Conservation (phyloP, 2,797 vertebrate species). For the Mallotus villosus region DNA sequence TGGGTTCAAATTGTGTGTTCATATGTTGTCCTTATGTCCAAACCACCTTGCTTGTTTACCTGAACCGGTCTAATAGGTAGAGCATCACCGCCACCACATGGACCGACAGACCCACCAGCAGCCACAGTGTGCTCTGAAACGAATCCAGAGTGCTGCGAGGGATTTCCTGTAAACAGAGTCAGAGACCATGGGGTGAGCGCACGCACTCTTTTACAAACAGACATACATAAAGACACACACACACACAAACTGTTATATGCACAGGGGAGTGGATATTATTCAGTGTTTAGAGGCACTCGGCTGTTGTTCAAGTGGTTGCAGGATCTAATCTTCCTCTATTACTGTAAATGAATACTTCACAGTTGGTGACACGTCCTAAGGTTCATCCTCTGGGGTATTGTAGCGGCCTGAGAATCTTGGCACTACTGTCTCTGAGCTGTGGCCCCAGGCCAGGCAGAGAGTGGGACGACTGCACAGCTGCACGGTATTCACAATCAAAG, state of each 20-base stretch:
- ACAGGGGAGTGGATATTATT: neutral
- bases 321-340: too few relatives aligned
- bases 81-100: slow-evolving; percentile 99
- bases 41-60: slow-evolving; percentile 65
- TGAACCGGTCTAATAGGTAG: slow-evolving; percentile 97
- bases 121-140: slow-evolving; percentile 96
- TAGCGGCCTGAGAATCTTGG: neutral
- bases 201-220: neutral
- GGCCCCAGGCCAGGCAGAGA: neutral
- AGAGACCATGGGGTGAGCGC: neutral
- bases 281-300: too few relatives aligned
- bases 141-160: slow-evolving; percentile 96
- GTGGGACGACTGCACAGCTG: neutral
- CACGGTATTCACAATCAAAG: too few relatives aligned
- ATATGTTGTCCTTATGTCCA: neutral
- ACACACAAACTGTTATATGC: neutral
- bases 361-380: slow-evolving; percentile 7
- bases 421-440: neutral
- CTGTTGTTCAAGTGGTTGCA: too few relatives aligned
- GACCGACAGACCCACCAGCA: slow-evolving; percentile 94
- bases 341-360: neutral
- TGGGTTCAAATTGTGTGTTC: neutral
- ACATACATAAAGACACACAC: neutral
- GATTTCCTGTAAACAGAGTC: slow-evolving; percentile 80
- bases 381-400: neutral